phyloP scores from a whole-genome alignment of 2,888 invertebrate genomes.

The Drosophila pseudotalamancana region DNA sequence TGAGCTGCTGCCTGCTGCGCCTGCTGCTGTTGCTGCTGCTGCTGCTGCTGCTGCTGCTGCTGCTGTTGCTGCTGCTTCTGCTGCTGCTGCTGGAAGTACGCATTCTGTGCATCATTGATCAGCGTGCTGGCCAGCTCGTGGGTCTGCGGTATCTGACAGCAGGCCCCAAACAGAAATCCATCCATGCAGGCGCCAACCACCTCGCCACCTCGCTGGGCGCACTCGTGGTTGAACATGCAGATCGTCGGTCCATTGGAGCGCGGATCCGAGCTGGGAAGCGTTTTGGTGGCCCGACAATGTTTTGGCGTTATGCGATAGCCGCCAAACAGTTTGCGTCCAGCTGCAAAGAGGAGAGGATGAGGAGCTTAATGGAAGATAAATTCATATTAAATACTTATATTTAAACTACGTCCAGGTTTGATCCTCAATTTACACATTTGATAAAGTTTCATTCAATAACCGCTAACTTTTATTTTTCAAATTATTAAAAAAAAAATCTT shows the following conservation, averaged over 20 bases:
- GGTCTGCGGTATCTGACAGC: constrained; percentile 90
- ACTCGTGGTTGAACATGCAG: constrained; percentile 98
- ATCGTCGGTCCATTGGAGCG: constrained; percentile 89
- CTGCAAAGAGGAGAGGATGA: constrained; percentile 63
- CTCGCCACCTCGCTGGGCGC: constrained; percentile 90
- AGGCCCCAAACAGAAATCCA: constrained; percentile 92
- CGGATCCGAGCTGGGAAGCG: constrained; percentile 86
- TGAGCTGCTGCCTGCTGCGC: constrained; percentile 62
- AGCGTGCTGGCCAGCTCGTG: constrained; percentile 83
- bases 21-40: constrained; percentile 61
- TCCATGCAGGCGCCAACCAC: constrained; percentile 96
- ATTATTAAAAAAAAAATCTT: no score
- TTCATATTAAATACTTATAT: not conserved
- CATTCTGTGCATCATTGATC: constrained; percentile 79
- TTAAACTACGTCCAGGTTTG: no score
- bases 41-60: constrained; percentile 60
- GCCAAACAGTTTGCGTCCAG: constrained; percentile 90
- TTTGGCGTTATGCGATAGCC: constrained; percentile 94
- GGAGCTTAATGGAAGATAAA: not conserved
- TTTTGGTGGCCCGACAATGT: constrained; percentile 90
- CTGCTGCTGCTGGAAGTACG: constrained; percentile 73
- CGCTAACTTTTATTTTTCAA: no score
- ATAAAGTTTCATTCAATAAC: no score
- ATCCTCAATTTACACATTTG: no score
- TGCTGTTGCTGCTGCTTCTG: constrained; percentile 68